phyloP scores from a whole-genome alignment of 2,888 invertebrate species.

The Andricus curvator region DNA sequence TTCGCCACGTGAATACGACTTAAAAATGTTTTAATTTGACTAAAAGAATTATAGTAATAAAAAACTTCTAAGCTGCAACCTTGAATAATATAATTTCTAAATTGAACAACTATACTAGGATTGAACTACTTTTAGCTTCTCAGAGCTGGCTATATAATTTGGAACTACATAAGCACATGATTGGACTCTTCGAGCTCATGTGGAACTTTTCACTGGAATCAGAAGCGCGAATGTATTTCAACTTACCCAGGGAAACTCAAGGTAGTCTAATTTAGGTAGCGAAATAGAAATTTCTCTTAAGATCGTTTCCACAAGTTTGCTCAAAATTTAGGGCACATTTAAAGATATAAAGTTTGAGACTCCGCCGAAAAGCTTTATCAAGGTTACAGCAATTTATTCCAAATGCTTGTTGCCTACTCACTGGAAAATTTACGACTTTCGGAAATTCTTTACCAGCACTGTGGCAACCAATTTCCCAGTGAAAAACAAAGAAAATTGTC shows the following conservation, averaged over 20 bases:
- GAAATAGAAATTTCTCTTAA: slow-evolving; percentile 20
- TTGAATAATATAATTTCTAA: not conserved
- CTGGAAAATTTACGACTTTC: not conserved
- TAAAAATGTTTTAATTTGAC: too few relatives aligned
- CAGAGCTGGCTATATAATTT: slow-evolving; percentile 9
- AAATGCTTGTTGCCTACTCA: not conserved
- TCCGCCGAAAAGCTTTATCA: not conserved
- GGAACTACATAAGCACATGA: slow-evolving; percentile 19
- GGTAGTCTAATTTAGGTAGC: slow-evolving; percentile 20
- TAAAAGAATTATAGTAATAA: too few relatives aligned
- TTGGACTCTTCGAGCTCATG: slow-evolving; percentile 21
- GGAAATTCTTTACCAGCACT: not conserved
- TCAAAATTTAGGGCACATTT: slow-evolving; percentile 1
- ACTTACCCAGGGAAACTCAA: slow-evolving; percentile 28
- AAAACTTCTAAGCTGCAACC: not conserved
- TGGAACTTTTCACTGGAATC: slow-evolving; percentile 6
- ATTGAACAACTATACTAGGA: not conserved
- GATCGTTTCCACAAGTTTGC: not conserved
- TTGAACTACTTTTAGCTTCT: slow-evolving; percentile 27
- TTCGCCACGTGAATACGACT: too few relatives aligned
- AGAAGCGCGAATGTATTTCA: slow-evolving; percentile 28
- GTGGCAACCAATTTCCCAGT: too few relatives aligned
- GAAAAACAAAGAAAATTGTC: too few relatives aligned
- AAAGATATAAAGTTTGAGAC: not conserved
- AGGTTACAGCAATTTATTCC: not conserved